A percentile compares a stretch with the other conserved stretches of the same genome.
Conservation (phyloP, 2,113 vertebrate species). For the Lepidothrix coronata region DNA sequence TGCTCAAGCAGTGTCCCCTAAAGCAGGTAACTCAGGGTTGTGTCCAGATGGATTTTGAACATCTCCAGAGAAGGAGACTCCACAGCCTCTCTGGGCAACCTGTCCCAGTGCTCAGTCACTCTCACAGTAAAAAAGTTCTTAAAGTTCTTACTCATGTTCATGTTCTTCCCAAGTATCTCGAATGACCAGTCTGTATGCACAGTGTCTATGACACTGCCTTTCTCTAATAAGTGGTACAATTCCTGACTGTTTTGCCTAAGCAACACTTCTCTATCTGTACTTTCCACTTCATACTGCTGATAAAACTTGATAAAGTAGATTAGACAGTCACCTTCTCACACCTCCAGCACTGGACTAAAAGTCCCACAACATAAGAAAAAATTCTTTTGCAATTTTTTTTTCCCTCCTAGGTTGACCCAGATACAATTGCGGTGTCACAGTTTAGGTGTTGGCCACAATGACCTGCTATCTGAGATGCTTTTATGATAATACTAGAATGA, state of each 20-base stretch:
- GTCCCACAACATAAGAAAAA: background rate
- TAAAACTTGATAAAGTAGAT: background rate
- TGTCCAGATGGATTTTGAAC: background rate
- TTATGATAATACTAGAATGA: background rate
- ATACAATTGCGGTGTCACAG: background rate
- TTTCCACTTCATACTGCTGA: background rate
- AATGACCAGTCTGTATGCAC: rapidly evolving
- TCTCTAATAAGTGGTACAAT: rapidly evolving
- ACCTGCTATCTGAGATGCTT: background rate
- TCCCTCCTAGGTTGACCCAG: background rate
- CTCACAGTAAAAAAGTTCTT: background rate
- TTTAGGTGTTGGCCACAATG: background rate
- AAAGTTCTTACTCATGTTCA: background rate
- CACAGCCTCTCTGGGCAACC: background rate
- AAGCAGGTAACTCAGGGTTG: background rate
- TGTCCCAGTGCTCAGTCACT: background rate
- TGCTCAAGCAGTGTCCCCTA: background rate
- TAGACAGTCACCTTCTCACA: background rate
- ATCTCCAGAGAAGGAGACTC: background rate
- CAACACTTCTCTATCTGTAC: background rate
- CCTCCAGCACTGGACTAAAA: background rate
- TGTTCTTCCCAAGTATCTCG: background rate
- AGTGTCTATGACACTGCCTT: background rate
- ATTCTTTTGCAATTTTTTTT: background rate
- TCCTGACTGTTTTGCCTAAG: background rate